Evolutionary conservation across 2,888 invertebrate genomes (phyloP), one percentile per base, ranked within the genome.

Genomic region (Apomyelois bistriatella): DNA sequence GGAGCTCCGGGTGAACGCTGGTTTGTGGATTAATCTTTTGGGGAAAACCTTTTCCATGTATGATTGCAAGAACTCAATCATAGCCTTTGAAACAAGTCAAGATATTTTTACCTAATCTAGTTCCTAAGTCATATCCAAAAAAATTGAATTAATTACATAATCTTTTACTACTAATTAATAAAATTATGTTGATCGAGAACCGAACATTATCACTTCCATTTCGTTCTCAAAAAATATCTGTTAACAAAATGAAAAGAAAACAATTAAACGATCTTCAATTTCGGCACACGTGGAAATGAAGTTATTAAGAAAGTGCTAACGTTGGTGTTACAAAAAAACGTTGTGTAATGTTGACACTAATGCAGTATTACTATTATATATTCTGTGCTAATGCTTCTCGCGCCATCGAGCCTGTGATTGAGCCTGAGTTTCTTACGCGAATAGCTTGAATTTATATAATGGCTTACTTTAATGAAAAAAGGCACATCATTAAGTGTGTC

Each of bases 251-350:
- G 1, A 46, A 32, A 42, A 2, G 3, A 22, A 17, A 42, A 17
- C 10, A 43, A 28, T 43, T 28, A 43, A 10, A 43, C 7, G 28
- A 28, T 30, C 6, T 43, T 43, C 28, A n/a, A 7, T 42, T 42
- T 42, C 3, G 16, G n/a, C 22, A 22, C 28, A 37, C 12, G 40
- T 22, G 38, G 2, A 13, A 22, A 49, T 40, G 40, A 49, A 40
- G 30, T 12, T 43, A 43, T 32, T 22, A n/a, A 22, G 41, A 46
- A 47, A 49, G 53, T 56, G 16, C 17, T 13, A 38, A 46, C n/a
- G n/a, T n/a, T n/a, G n/a, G 49, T 52, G 52, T n/a, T n/a, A n/a
- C 49, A 46, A 38, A 43, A 55, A 51, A 52, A 48, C 47, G 48
- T 50, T 51, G 36, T 32, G 38, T 28, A 48, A 49, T 36, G 17